phyloP scores from a whole-genome alignment of 2,888 invertebrate genomes.

The Nymphalis polychloros region DNA sequence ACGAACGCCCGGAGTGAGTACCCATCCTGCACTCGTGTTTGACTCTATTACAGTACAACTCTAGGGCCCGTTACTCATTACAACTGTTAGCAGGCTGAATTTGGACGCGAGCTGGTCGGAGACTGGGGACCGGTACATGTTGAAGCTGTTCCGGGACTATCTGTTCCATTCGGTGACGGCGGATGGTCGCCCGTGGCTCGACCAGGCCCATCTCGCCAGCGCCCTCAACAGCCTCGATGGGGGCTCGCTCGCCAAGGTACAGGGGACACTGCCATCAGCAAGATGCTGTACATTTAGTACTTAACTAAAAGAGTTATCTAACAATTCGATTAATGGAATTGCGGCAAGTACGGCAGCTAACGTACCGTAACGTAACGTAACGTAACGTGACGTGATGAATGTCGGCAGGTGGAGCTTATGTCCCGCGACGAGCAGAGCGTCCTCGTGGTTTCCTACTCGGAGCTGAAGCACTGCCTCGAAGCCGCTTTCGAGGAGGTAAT shows the following conservation, averaged over 20 bases:
- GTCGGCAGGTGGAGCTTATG: constrained; percentile 91
- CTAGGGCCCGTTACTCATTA: background rate
- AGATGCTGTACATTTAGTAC: background rate
- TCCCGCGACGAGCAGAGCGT: constrained; percentile 98
- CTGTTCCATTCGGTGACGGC: constrained; percentile 97
- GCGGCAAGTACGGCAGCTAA: too few species aligned
- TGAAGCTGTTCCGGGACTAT: constrained; percentile 98
- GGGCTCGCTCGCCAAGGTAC: constrained; percentile 89
- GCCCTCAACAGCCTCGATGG: constrained; percentile 96
- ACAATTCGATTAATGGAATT: too few species aligned
- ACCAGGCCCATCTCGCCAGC: constrained; percentile 96
- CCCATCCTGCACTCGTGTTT: too few species aligned
- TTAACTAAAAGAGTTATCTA: too few species aligned
- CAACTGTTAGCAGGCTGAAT: constrained; percentile 85
- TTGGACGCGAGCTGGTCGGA: constrained; percentile 98
- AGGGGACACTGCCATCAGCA: too few species aligned
- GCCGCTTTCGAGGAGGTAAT: constrained; percentile 93
- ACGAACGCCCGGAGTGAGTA: constrained; percentile 96
- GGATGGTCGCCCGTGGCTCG: constrained; percentile 97
- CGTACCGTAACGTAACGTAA: too few species aligned
- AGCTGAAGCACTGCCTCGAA: constrained; percentile 97
- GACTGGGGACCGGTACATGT: constrained; percentile 98
- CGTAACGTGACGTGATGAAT: too few species aligned
- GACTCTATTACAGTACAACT: background rate
- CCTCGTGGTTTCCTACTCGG: constrained; percentile 96